A percentile compares a stretch with the other conserved stretches of the same genome.
phyloP scores from a whole-genome alignment of 2,797 vertebrate species.

The Argentina silus region DNA sequence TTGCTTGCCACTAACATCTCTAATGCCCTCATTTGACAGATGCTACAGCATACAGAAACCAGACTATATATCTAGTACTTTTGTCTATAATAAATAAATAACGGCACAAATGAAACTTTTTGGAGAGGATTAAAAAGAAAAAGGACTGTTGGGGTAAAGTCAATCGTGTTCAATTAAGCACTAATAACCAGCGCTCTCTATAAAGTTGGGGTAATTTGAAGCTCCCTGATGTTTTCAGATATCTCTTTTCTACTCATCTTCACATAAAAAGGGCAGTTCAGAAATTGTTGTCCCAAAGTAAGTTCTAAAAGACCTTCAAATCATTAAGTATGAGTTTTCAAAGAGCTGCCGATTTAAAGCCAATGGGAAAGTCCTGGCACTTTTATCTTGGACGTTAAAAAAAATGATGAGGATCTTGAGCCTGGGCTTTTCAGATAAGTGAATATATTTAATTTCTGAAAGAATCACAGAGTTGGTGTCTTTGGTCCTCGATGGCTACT shows the following conservation, averaged over 20 bases:
- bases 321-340: constrained; percentile 82
- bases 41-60: constrained; percentile 44
- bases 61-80: constrained; percentile 54
- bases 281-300: constrained; percentile 84
- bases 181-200: constrained; percentile 71
- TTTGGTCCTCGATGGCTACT: constrained; percentile 80
- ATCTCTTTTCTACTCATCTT: constrained; percentile 78
- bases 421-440: constrained; percentile 80
- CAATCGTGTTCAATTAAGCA: constrained; percentile 77
- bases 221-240: constrained; percentile 77
- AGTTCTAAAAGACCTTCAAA: constrained; percentile 82
- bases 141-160: constrained; percentile 58
- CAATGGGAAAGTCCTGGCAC: constrained; percentile 81
- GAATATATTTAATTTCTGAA: constrained; percentile 85
- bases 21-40: constrained; percentile 49
- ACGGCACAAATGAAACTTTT: constrained; percentile 74
- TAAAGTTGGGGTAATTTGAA: constrained; percentile 78
- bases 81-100: constrained; percentile 71
- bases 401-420: constrained; percentile 80
- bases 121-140: constrained; percentile 67
- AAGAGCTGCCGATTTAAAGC: constrained; percentile 81
- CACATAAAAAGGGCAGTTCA: constrained; percentile 80
- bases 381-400: constrained; percentile 80
- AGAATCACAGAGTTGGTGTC: constrained; percentile 81
- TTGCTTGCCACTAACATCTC: constrained; percentile 4